Base-by-base conservation (phyloP, 37 sponge, comb jelly and placozoan genomes). In the Halichondria panicea region DNA sequence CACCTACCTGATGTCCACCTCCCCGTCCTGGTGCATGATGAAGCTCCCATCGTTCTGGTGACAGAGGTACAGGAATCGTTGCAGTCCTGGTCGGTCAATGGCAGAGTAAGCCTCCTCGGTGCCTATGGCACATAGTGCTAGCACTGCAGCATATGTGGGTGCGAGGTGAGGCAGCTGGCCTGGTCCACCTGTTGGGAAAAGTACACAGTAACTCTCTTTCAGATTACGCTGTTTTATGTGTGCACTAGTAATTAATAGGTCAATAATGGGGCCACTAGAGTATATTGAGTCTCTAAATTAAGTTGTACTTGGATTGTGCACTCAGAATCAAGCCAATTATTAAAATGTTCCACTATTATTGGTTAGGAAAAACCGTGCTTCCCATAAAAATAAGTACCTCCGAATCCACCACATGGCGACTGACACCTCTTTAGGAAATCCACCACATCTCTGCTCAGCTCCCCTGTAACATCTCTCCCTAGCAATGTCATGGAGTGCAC, bases 121-220 rank as follows among this genome's bases (percentile, higher is more conserved):
- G 12, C 94, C 96, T n/a, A 98, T 60, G 12, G 78, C 79, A 63
- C 91, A 92, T 8, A 98, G 66, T 28, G 99, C 86, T 0, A 92
- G 76, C 12, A 95, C 85, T 34, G 99, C 93, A 21, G 96, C 93
- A 88, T 98, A 98, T 6, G 99, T 98, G 0, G 99, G 83, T 8
- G 99, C 99, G 13, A 95, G 66, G 62, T 98, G 99, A 25, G 99
- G 86, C 34, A 93, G 55, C 77, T 98, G 99, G 11, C 93, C 95
- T 9, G 97, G 97, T 31, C 97, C 97, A 30, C 97, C 96, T 75
- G 68, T 54, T 73, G 28, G 15, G n/a, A 30, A 35, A 9, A 7
- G 40, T 11, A 37, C 7, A 28, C 25, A 68, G 28, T 22, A 22
- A 48, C 15, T 48, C 15, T 18, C 52, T 18, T 48, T 18, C 52